A percentile compares a stretch with the other conserved stretches of the same genome.
These are phyloP conservation scores for Agrochola macilenta DNA, from an alignment of 2,888 invertebrate genomes.

Conservation along the genomic window DNA sequence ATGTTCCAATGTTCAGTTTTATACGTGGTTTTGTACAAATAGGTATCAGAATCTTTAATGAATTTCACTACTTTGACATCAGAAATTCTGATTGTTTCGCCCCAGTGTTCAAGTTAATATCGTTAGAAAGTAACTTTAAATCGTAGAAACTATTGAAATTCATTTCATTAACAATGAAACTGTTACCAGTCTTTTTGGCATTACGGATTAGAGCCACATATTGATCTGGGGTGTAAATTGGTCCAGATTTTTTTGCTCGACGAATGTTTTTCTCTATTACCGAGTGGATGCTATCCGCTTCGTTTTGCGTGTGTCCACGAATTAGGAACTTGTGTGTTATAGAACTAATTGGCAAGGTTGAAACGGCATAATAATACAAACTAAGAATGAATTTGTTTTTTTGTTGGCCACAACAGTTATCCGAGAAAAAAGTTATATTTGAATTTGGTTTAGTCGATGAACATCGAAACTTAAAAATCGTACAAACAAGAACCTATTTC, in stretches of 20 bases:
- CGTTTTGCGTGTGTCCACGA: conserved; percentile 7
- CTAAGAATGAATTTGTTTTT: not conserved
- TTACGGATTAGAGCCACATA: conserved; percentile 11
- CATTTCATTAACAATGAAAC: conserved; percentile 2
- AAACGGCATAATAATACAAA: conserved; percentile 10
- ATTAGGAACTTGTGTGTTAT: not conserved
- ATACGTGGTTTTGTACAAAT: conserved; percentile 36
- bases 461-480: no score
- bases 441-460: no score
- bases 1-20: not conserved
- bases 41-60: conserved; percentile 51
- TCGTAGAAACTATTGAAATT: conserved; percentile 2
- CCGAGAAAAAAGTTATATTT: not conserved
- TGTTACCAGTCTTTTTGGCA: no score
- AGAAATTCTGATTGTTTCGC: conserved; percentile 3
- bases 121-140: conserved; percentile 17
- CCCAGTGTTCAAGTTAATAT: conserved; percentile 7
- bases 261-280: conserved; percentile 45
- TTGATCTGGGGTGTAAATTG: conserved; percentile 25
- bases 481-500: no score
- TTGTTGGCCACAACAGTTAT: conserved; percentile 4
- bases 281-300: conserved; percentile 20
- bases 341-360: conserved; percentile 6
- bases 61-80: conserved; percentile 54
- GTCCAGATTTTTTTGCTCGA: conserved; percentile 35